A percentile compares a stretch with the other conserved stretches of the same genome.
Conservation (phyloP, 2,888 invertebrate species). For the Andrena marginata region DNA sequence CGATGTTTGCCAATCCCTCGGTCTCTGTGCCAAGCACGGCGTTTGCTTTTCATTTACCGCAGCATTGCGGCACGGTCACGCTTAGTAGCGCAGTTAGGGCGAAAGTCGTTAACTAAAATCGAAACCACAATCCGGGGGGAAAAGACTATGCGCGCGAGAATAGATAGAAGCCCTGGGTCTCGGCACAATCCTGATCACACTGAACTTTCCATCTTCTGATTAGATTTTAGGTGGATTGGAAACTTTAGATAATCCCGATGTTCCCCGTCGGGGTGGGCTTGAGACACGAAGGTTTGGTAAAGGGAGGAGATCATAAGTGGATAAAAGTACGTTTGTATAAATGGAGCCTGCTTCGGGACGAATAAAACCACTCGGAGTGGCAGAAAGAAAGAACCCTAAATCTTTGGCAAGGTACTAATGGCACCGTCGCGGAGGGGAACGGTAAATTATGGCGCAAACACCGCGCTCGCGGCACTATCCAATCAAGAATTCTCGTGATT, state of each 20-base stretch:
- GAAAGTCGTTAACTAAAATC: conserved; percentile 53
- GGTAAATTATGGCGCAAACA: conserved; percentile 49
- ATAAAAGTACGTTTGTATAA: not conserved
- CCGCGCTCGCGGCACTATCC: conserved; percentile 27
- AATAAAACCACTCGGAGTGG: too few species aligned
- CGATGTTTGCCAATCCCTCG: conserved; percentile 72
- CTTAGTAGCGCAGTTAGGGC: conserved; percentile 62
- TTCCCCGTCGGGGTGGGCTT: not conserved
- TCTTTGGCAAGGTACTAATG: conserved; percentile 16
- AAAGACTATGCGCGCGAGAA: not conserved
- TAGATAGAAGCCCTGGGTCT: not conserved
- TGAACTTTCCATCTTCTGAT: not conserved
- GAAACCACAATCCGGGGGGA: conserved; percentile 6
- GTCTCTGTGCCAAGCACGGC: conserved; percentile 60
- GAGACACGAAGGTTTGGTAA: not conserved
- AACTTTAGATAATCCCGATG: not conserved
- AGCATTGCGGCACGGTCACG: conserved; percentile 60
- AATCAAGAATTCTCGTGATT: conserved; percentile 60
- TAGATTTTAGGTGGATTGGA: not conserved
- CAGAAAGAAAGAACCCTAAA: not conserved
- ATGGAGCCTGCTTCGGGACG: not conserved
- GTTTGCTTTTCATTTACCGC: conserved; percentile 81
- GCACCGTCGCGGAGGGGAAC: conserved; percentile 26
- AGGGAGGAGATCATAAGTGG: not conserved
- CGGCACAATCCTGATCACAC: conserved; percentile 13